Base-by-base conservation (phyloP, 2,113 vertebrate species). In the Chunga burmeisteri region DNA sequence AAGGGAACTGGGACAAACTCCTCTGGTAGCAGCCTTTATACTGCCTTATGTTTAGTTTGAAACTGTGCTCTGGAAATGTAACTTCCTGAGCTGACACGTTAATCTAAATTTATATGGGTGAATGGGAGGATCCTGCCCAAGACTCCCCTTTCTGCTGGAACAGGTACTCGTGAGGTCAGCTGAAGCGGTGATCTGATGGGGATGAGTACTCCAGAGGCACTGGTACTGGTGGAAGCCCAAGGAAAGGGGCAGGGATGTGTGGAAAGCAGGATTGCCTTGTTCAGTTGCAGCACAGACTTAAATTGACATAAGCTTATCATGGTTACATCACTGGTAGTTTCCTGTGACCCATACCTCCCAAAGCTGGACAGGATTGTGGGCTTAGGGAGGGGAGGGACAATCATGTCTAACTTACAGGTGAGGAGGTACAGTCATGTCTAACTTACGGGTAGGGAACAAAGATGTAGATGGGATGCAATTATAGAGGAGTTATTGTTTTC, bases 331-430 rank as follows among this genome's bases (percentile, higher is more conserved):
- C 22, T 30, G 42, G 21, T 30, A 27, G 59, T 25, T 95, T 85
- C 72, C 59, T 70, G 52, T 86, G 74, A 70, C 58, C 66, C 7
- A 6, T 44, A 32, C 30, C 9, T 77, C 34, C 50, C 7, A 30
- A 22, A 22, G 49, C 38, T 49, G 27, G n/a, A 30, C 62, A 52
- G 62, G 29, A 27, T 17, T 80, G 16, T 67, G 55, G 18, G 23
- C 23, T 10, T 84, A 27, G 50, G 42, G 13, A 67, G 30, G 70
- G 46, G 46, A 93, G 26, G 26, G 17, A 20, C 53, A 62, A 3
- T 20, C 0, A 0, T 59, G 17, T 47, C 30, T 49, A 32, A 58
- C 2, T 34, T 84, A 5, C 0, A 1, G 25, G 4, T 79, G 40
- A 85, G 46, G 46, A 93, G 26, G 26, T 16, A 20, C 53, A 62